A percentile compares a stretch with the other conserved stretches of the same genome.
Evolutionary conservation across 2,113 vertebrate species (phyloP).

Genomic region (Narcine bancroftii): DNA sequence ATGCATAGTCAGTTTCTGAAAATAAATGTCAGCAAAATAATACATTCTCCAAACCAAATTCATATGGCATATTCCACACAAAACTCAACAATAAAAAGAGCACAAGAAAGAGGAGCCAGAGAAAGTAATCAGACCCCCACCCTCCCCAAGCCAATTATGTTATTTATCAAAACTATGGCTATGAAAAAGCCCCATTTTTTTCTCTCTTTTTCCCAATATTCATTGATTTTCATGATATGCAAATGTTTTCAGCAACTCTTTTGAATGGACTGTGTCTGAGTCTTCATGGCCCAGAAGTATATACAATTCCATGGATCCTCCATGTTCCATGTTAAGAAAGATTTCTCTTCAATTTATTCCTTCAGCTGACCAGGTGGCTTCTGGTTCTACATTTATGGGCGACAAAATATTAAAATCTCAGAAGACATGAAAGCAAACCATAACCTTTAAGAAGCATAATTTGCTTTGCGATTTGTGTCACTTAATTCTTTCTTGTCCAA

Average conservation of each 20-base stretch:
- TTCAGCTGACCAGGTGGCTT: not conserved
- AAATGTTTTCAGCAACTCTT: too few species aligned
- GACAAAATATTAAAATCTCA: too few species aligned
- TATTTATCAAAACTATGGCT: not conserved
- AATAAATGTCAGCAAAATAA: too few species aligned
- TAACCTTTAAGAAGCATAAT: too few species aligned
- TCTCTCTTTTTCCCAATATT: not conserved
- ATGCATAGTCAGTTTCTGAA: too few species aligned
- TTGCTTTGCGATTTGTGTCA: too few species aligned
- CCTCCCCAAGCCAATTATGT: not conserved
- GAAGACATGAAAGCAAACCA: too few species aligned
- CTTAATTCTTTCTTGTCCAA: too few species aligned
- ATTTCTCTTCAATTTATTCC: not conserved
- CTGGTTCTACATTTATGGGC: too few species aligned
- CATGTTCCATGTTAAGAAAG: not conserved
- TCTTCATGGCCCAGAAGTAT: not conserved
- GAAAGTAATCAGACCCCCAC: not conserved
- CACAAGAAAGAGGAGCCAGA: not conserved
- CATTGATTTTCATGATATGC: too few species aligned
- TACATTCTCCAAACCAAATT: too few species aligned
- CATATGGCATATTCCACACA: too few species aligned
- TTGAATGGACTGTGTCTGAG: not conserved
- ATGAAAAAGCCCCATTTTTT: not conserved
- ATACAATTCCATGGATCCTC: not conserved
- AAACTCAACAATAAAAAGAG: not conserved